These are phyloP conservation scores for Musca domestica DNA, from an alignment of 1,140 invertebrate species.

Conservation along the genomic window DNA sequence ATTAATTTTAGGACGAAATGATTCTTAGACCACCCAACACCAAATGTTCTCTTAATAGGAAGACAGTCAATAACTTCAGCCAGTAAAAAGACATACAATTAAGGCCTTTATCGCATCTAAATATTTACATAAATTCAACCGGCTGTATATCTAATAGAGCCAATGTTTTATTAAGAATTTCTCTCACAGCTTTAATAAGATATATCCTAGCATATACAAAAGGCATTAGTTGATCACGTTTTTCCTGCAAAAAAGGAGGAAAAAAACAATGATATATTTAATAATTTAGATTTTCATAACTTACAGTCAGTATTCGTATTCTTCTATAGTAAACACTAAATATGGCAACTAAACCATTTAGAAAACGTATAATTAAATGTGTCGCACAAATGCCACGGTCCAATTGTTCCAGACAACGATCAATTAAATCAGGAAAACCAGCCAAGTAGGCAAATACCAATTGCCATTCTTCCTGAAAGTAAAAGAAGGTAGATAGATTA, in stretches of 20 bases:
- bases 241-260: slow-evolving; percentile 10
- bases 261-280: no score
- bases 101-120: neutral
- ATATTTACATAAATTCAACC: slow-evolving; percentile 52
- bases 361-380: slow-evolving; percentile 64
- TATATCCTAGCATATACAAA: slow-evolving; percentile 66
- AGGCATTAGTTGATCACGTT: slow-evolving; percentile 62
- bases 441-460: slow-evolving; percentile 66
- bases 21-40: no score
- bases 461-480: slow-evolving; percentile 68
- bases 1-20: no score
- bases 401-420: slow-evolving; percentile 56
- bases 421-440: slow-evolving; percentile 60
- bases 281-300: no score
- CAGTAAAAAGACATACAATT: no score
- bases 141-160: slow-evolving; percentile 64
- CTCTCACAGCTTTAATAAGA: slow-evolving; percentile 62
- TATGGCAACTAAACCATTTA: slow-evolving; percentile 61
- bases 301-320: slow-evolving; percentile 66
- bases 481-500: no score
- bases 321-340: slow-evolving; percentile 72
- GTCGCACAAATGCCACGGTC: slow-evolving; percentile 56
- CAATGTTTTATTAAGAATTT: slow-evolving; percentile 63
- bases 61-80: no score
- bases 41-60: no score